Evolutionary conservation across 2,113 vertebrate species (phyloP).

Genomic region (Lampris megalopsis): DNA sequence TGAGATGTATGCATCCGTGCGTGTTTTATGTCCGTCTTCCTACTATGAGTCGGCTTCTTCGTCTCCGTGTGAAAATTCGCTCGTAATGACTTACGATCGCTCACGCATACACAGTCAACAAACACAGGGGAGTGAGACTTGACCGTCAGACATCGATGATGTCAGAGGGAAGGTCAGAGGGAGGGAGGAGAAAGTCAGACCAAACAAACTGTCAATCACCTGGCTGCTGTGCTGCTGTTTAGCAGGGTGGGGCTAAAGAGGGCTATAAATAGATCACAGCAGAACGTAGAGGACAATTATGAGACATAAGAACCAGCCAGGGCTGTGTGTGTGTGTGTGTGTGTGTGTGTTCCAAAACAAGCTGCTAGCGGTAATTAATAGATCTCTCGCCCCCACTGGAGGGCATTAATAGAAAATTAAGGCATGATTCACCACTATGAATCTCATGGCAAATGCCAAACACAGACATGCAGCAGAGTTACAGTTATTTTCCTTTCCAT

Average conservation of each 20-base stretch:
- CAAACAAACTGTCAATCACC: conserved; percentile 65
- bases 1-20: too few relatives aligned
- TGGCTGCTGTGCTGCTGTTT: conserved; percentile 49
- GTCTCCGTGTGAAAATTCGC: conserved; percentile 30
- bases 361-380: too few relatives aligned
- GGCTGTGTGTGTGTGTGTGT: conserved; percentile 12
- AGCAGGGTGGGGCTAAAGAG: conserved; percentile 41
- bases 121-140: not conserved
- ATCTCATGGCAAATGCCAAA: too few relatives aligned
- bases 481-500: too few relatives aligned
- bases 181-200: conserved; percentile 39
- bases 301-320: conserved; percentile 33
- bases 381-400: too few relatives aligned
- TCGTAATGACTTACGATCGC: conserved; percentile 44
- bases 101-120: conserved; percentile 19
- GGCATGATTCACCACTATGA: too few relatives aligned
- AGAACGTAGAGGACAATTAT: conserved; percentile 64
- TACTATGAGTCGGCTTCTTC: conserved; percentile 3
- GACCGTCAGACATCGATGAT: conserved; percentile 49
- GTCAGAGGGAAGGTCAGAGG: conserved; percentile 61
- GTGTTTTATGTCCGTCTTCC: conserved; percentile 20
- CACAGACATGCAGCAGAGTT: too few relatives aligned
- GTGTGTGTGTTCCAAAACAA: not conserved
- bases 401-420: too few relatives aligned
- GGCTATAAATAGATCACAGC: conserved; percentile 73